These are phyloP conservation scores for Odocoileus virginianus DNA, from an alignment of 2,113 vertebrate species.

Conservation along the genomic window DNA sequence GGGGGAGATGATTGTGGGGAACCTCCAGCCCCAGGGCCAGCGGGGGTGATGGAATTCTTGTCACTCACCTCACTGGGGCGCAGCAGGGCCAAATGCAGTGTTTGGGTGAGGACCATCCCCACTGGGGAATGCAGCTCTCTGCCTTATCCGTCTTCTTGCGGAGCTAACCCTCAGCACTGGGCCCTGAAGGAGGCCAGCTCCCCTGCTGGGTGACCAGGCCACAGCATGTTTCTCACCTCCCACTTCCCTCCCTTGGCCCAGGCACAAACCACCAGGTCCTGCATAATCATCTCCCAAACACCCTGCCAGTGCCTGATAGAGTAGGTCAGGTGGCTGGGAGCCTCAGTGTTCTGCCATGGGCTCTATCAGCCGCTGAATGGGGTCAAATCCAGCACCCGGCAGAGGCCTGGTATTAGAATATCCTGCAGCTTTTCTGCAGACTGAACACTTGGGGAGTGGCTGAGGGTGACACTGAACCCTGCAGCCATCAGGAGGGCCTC, in stretches of 20 bases:
- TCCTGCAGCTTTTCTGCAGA: not conserved
- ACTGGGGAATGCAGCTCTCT: too few species aligned
- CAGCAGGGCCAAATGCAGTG: rapidly evolving
- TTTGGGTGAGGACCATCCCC: not conserved
- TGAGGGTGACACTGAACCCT: not conserved
- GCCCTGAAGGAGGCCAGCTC: not conserved
- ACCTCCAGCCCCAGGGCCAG: too few species aligned
- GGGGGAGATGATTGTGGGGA: not conserved
- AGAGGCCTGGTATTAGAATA: not conserved
- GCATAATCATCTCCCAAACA: not conserved
- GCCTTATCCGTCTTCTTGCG: not conserved
- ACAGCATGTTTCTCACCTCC: not conserved
- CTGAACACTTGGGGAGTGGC: not conserved
- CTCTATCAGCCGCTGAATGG: rapidly evolving
- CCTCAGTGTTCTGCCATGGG: too few species aligned
- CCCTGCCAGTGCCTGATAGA: not conserved
- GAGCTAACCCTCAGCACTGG: not conserved
- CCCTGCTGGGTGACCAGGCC: not conserved
- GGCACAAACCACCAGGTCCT: not conserved
- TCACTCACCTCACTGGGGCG: not conserved
- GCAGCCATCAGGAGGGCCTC: not conserved
- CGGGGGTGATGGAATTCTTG: not conserved
- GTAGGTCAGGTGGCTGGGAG: not conserved
- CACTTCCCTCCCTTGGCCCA: not conserved
- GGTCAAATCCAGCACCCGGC: not conserved